Evolutionary conservation across 1,140 invertebrate genomes (phyloP).

Genomic region (Triops longicaudatus): DNA sequence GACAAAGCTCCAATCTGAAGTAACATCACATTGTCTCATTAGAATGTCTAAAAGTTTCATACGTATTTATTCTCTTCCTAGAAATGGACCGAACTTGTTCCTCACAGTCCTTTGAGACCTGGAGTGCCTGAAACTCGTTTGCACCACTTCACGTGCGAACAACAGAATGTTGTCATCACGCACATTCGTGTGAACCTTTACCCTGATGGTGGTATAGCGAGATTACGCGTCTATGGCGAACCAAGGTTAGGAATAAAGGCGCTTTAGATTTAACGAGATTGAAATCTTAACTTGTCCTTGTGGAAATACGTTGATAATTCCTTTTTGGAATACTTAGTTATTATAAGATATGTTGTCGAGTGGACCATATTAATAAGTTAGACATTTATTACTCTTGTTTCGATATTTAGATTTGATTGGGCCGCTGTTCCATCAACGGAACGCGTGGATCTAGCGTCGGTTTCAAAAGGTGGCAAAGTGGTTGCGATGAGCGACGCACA

Average conservation of each 20-base stretch:
- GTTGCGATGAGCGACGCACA: slow-evolving; percentile 54
- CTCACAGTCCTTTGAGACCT: slow-evolving; percentile 45
- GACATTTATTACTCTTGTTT: background rate
- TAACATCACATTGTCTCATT: slow-evolving; percentile 27
- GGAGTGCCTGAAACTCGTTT: slow-evolving; percentile 51
- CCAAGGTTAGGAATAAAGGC: slow-evolving; percentile 34
- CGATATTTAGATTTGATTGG: slow-evolving; percentile 16
- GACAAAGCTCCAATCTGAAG: slow-evolving; percentile 43
- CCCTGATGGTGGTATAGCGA: slow-evolving; percentile 57
- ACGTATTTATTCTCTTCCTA: slow-evolving; percentile 31
- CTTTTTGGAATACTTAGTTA: too few species aligned
- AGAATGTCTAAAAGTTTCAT: background rate
- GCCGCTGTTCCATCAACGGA: background rate
- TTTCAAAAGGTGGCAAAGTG: slow-evolving; percentile 48
- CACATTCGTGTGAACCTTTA: slow-evolving; percentile 54
- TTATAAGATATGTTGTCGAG: too few species aligned
- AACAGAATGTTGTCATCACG: slow-evolving; percentile 43
- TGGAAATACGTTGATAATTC: too few species aligned
- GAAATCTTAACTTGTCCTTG: slow-evolving; percentile 30
- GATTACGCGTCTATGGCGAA: slow-evolving; percentile 52
- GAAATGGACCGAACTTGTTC: slow-evolving; percentile 51
- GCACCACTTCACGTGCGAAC: slow-evolving; percentile 44
- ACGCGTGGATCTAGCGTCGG: slow-evolving; percentile 46
- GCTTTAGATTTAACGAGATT: slow-evolving; percentile 35
- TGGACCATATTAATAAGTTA: too few species aligned